Conservation (phyloP, 2,797 vertebrate species). For the Chromobotia macracanthus region DNA sequence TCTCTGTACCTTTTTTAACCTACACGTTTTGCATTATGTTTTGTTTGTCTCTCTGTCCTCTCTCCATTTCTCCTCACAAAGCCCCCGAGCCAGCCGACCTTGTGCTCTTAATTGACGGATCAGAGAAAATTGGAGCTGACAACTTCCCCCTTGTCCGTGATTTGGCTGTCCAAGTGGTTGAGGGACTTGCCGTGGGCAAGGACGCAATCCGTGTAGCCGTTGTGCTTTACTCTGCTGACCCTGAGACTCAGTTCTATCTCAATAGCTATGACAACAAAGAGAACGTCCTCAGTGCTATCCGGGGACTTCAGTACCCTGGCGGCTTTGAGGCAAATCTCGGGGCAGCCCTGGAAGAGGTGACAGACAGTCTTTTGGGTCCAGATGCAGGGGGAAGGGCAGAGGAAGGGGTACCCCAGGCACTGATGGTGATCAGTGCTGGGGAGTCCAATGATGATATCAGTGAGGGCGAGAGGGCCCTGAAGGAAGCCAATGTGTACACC, state of each 20-base stretch:
- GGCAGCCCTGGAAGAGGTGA: conserved; percentile 87
- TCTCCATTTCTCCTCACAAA: conserved; percentile 73
- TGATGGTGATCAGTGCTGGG: conserved; percentile 90
- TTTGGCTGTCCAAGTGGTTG: conserved; percentile 93
- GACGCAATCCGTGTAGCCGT: conserved; percentile 89
- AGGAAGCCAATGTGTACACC: conserved; percentile 84
- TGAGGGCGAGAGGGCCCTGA: conserved; percentile 84
- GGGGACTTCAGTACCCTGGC: conserved; percentile 81
- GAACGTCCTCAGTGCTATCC: conserved; percentile 84
- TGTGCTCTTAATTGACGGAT: conserved; percentile 99
- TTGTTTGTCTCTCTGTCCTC: conserved; percentile 73
- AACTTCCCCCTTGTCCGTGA: conserved; percentile 89
- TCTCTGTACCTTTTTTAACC: conserved; percentile 85
- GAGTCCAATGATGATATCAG: conserved; percentile 89
- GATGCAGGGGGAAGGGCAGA: conserved; percentile 89
- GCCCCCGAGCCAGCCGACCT: conserved; percentile 94
- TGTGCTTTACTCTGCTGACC: conserved; percentile 84
- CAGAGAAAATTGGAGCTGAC: conserved; percentile 91
- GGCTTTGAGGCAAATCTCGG: conserved; percentile 88
- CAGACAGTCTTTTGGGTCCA: conserved; percentile 83
- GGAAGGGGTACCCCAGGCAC: conserved; percentile 88
- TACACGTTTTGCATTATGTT: conserved; percentile 88
- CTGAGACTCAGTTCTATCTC: conserved; percentile 87
- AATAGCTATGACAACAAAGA: conserved; percentile 85
- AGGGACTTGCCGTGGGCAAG: conserved; percentile 86